Percentiles rank a stretch among this genome's conserved stretches.
Evolutionary conservation across 2,113 vertebrate species (phyloP).

Genomic region (Athene noctua): DNA sequence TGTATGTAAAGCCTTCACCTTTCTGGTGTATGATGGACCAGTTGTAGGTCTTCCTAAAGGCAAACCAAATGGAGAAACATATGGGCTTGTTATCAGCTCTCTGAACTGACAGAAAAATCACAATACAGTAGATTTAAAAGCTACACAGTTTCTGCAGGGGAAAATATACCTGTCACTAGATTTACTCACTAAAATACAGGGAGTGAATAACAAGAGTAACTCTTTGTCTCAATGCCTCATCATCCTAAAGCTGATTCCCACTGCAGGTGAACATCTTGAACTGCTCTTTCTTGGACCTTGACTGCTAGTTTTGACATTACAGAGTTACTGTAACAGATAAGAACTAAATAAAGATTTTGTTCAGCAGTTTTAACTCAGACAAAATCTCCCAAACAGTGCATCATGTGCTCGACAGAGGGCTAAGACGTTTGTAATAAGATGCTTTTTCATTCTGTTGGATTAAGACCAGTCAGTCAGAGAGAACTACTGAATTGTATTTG

Average conservation of each 20-base stretch:
- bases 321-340: background rate
- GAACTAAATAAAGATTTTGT: background rate
- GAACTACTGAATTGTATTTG: background rate
- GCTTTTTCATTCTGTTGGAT: constrained; percentile 20
- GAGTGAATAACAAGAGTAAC: background rate
- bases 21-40: background rate
- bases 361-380: background rate
- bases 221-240: background rate
- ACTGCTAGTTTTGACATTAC: background rate
- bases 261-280: background rate
- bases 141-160: background rate
- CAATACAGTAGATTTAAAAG: background rate
- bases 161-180: background rate
- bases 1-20: background rate
- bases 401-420: background rate
- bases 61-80: background rate
- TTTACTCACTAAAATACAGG: background rate
- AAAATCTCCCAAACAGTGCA: background rate
- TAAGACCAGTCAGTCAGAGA: background rate
- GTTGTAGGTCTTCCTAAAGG: background rate
- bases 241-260: background rate
- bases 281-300: background rate
- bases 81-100: background rate
- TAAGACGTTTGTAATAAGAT: constrained; percentile 1
- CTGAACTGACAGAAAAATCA: background rate